Evolutionary conservation across 2,888 invertebrate genomes (phyloP).

Genomic region (Gastrophysa polygoni): DNA sequence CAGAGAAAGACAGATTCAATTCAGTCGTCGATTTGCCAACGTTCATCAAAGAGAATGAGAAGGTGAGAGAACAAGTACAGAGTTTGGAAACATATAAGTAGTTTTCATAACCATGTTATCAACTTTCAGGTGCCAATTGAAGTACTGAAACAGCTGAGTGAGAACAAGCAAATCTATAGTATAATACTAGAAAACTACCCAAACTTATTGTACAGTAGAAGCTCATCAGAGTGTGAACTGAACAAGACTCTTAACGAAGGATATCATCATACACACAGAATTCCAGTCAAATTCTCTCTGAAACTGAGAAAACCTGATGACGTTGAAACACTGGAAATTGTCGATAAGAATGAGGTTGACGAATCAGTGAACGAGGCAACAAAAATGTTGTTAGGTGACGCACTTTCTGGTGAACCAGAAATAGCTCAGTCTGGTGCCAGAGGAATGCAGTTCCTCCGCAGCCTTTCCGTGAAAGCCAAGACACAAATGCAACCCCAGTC

Average conservation of each 20-base stretch:
- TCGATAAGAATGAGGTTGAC: not conserved
- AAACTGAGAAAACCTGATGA: constrained; percentile 57
- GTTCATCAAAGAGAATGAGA: constrained; percentile 71
- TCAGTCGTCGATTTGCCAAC: constrained; percentile 79
- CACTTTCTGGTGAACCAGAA: not conserved
- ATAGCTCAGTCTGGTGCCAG: constrained; percentile 1
- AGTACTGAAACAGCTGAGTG: constrained; percentile 66
- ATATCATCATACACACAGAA: constrained; percentile 54
- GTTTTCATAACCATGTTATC: too few relatives aligned
- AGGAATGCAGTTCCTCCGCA: constrained; percentile 18
- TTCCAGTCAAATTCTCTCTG: constrained; percentile 69
- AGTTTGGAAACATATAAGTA: too few relatives aligned
- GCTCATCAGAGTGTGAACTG: constrained; percentile 68
- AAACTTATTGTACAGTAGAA: constrained; percentile 67
- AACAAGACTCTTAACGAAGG: constrained; percentile 54
- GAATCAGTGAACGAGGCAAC: constrained; percentile 5
- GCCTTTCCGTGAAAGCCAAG: constrained; percentile 24
- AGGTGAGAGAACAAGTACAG: constrained; percentile 59
- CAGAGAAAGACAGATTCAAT: constrained; percentile 61
- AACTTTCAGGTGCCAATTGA: constrained; percentile 65
- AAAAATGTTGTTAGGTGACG: constrained; percentile 36
- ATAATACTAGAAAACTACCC: constrained; percentile 77
- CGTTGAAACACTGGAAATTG: constrained; percentile 54
- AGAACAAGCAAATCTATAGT: constrained; percentile 71
- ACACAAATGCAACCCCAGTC: constrained; percentile 48